A percentile compares a stretch with the other conserved stretches of the same genome.
phyloP scores from a whole-genome alignment of 2,797 vertebrate genomes.

The Trachops cirrhosus region DNA sequence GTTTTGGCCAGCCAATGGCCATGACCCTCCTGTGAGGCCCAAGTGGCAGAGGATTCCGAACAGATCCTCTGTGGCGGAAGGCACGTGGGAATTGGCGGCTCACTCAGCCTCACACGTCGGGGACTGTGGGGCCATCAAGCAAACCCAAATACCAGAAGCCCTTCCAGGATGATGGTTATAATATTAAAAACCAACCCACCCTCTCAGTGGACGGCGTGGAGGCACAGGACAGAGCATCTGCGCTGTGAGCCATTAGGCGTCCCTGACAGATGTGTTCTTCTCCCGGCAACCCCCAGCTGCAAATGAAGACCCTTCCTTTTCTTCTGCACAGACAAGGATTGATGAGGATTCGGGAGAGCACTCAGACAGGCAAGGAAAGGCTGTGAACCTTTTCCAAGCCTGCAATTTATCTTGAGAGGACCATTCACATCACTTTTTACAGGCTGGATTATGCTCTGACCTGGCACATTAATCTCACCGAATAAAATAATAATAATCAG shows the following conservation, averaged over 20 bases:
- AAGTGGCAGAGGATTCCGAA: not conserved
- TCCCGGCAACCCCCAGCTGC: constrained; percentile 78
- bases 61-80: not conserved
- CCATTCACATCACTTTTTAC: constrained; percentile 80
- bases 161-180: constrained; percentile 6
- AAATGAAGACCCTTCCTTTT: constrained; percentile 84
- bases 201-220: constrained; percentile 66
- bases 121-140: constrained; percentile 48
- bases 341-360: constrained; percentile 84
- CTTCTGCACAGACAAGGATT: constrained; percentile 87
- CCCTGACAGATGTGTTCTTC: constrained; percentile 84
- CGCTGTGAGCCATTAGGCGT: constrained; percentile 81
- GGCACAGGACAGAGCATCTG: constrained; percentile 81
- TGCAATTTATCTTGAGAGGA: constrained; percentile 87
- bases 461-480: constrained; percentile 86
- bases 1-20: not conserved
- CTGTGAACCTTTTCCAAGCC: constrained; percentile 85
- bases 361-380: constrained; percentile 83
- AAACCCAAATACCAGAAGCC: constrained; percentile 61
- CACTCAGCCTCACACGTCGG: constrained; percentile 44
- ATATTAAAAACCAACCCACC: constrained; percentile 62
- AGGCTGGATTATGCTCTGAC: constrained; percentile 83
- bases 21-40: not conserved
- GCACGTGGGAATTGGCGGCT: not conserved
- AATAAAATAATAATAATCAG: constrained; percentile 86